phyloP scores from a whole-genome alignment of 1,140 invertebrate genomes.

The Drosophila kepulauana region DNA sequence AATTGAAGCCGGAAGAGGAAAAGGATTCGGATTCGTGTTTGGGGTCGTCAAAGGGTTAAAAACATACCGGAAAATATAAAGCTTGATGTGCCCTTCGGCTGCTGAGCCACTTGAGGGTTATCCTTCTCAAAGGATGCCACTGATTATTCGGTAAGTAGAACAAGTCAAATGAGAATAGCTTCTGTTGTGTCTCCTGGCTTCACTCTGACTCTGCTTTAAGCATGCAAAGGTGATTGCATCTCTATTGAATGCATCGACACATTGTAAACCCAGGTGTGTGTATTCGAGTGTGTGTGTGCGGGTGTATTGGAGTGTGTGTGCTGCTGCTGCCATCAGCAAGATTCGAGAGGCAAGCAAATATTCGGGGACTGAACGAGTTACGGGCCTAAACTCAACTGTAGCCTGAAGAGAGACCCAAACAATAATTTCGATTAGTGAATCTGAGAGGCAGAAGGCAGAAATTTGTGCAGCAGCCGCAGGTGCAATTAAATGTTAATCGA shows the following conservation, averaged over 20 bases:
- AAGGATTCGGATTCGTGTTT: constrained; percentile 32
- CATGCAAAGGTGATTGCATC: constrained; percentile 10
- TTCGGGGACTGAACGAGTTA: constrained; percentile 1
- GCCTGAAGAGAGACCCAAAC: constrained; percentile 52
- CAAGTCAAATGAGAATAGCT: constrained; percentile 1
- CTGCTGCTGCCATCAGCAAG: constrained; percentile 26
- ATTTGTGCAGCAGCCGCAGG: constrained; percentile 50
- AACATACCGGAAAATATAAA: constrained; percentile 48
- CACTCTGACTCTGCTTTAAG: background rate
- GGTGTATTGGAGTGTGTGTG: constrained; percentile 8
- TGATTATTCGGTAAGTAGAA: constrained; percentile 4
- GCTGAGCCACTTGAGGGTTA: constrained; percentile 46
- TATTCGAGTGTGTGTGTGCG: background rate
- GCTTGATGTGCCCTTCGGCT: constrained; percentile 51
- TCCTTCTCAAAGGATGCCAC: constrained; percentile 8
- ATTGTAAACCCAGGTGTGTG: constrained; percentile 11
- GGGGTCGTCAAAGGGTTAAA: constrained; percentile 35
- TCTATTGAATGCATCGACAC: constrained; percentile 8
- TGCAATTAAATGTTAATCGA: constrained; percentile 81
- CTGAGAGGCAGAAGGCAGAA: constrained; percentile 33
- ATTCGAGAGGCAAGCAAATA: constrained; percentile 37
- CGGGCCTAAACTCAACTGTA: background rate
- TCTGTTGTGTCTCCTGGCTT: background rate
- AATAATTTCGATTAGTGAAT: constrained; percentile 75
- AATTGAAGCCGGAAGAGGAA: constrained; percentile 39